Base-by-base conservation (phyloP, 2,797 vertebrate genomes). In the Thaleichthys pacificus region DNA sequence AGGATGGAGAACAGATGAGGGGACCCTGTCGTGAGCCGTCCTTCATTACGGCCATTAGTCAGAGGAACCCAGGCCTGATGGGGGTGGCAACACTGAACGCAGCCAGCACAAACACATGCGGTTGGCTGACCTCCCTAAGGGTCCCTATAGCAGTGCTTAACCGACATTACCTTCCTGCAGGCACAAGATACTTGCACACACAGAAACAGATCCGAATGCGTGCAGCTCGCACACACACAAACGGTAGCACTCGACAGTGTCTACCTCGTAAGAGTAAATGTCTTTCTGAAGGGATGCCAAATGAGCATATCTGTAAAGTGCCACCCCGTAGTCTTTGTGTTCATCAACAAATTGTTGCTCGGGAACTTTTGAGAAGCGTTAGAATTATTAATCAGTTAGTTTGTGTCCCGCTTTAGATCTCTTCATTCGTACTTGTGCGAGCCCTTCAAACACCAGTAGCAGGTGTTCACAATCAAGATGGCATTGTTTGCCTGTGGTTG, bases 1-100 rank as follows among this genome's bases (percentile, higher is more conserved):
- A 86, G 92, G 93, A 94, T 96, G 93, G 93, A 95, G 95, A 95
- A 95, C 95, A 95, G 96, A 96, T 94, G 94, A 96, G 93, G 88
- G 91, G 92, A 91, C 90, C 86, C 92, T 91, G 93, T 92, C 92
- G 80, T 82, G 84, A 95, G 95, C 92, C 94, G 95, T 94, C 92
- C 92, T 96, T 95, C 95, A 96, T 97, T 95, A 94, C 86, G 89
- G 87, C 93, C 94, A 95, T 96, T 96, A 96, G 92, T 90, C 92
- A 87, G 88, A 89, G 88, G 87, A 91, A 89, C 91, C 89, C 70
- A 79, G 83, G 92, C 42, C 11, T 47, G 42, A 14, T 47, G 2
- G 42, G 11, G 42, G 42, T 47, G 42, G 42, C 42, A 77, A 75
- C 80, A 67, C 77, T 79, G 84, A 80, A 85, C 65, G 61, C 32